Evolutionary conservation across 2,888 invertebrate genomes (phyloP), one percentile per base, ranked within the genome.

Genomic region (Portevinia maculata): DNA sequence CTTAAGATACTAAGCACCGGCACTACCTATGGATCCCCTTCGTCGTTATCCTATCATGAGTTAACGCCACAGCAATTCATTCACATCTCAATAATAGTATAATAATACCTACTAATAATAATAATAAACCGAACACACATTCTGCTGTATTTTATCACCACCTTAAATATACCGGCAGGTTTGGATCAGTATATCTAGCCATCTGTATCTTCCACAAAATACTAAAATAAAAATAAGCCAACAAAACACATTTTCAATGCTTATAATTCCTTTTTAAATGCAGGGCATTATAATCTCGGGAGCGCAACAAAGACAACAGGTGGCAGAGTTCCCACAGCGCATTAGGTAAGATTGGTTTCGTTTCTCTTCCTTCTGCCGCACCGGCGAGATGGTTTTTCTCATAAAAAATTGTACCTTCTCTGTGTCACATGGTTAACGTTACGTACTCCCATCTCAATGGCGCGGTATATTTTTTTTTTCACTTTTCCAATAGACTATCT

Each of bases 201-300:
- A 15, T 32, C 6, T 7, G 32, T 32, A 7, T 39, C 39, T 15
- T 37, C 44, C 55, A 65, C 52, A 53, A 59, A 73, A 73, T 46
- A 62, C 13, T 41, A 37, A 39, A 60, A 52, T 1, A 15, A 53
- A 32, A 37, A 52, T 17, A 59, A 59, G 46, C 48, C 13, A n/a
- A 44, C 15, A 70, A 59, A 55, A 78, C 78, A 78, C 78, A 83
- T 78, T 71, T 83, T 64, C 71, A 83, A 73, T 71, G 83, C 78
- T 83, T 83, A 78, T 83, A 83, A 83, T 83, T 83, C 83, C 83
- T 78, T 78, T 83, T 83, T 83, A 83, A 83, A 83, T 83, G 83
- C 83, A 78, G 65, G 24, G 83, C 83, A 83, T 69, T 83, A 83
- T 83, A 83, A 78, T 73, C 83, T 83, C 65, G 73, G 83, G 73